Evolutionary conservation across 2,113 vertebrate genomes (phyloP).

Genomic region (Excalfactoria chinensis): DNA sequence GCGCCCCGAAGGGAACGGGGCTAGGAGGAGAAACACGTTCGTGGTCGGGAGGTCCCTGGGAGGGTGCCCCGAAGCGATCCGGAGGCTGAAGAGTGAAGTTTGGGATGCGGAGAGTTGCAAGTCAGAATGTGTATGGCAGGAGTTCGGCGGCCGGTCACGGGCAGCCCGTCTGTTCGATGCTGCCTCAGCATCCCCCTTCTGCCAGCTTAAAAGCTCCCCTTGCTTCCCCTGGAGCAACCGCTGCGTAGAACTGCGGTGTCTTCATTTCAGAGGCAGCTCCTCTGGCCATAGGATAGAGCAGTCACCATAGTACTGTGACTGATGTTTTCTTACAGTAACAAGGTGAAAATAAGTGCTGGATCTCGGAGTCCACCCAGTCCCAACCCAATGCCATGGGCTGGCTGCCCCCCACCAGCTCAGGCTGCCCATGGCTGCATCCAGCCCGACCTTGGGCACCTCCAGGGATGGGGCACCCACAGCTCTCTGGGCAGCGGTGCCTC

Average conservation of each 20-base stretch:
- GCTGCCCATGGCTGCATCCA: no score
- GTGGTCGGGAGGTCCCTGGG: neutral
- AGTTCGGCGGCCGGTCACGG: neutral
- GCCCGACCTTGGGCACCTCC: no score
- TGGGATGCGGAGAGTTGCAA: fast-evolving
- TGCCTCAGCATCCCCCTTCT: neutral
- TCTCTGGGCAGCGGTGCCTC: no score
- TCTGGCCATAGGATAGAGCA: neutral
- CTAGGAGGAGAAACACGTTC: no score
- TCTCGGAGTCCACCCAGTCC: no score
- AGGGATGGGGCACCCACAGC: no score
- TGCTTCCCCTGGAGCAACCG: neutral
- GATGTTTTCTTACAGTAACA: neutral
- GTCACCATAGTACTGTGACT: neutral
- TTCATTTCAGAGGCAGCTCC: neutral
- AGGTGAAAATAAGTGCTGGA: fast-evolving
- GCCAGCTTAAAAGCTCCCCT: neutral
- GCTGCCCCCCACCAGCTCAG: no score
- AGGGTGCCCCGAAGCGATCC: fast-evolving
- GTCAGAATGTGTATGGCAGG: fast-evolving
- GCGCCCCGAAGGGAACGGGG: no score
- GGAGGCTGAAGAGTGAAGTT: fast-evolving
- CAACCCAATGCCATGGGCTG: no score
- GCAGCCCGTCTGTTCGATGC: fast-evolving
- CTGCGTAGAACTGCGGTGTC: neutral